Evolutionary conservation across 92 coral and sea anemone genomes (phyloP).

Genomic region (Phenganax stokvisi): DNA sequence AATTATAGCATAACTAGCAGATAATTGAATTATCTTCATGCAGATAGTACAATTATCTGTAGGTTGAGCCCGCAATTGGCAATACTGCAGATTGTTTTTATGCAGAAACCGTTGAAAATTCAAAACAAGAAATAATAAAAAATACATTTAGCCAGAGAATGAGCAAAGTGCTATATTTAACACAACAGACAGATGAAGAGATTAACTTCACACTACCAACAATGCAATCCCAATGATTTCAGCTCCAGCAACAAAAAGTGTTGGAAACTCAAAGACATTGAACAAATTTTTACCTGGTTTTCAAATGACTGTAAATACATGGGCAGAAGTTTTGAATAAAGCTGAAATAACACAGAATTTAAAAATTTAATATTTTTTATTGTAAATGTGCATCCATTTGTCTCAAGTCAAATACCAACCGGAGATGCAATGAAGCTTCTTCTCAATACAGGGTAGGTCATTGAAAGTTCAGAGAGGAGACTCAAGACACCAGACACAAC

Average conservation of each 20-base stretch:
- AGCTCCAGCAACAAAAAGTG: too few species aligned
- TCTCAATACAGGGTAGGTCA: slow-evolving; percentile 7
- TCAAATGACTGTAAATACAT: slow-evolving; percentile 18
- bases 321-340: slow-evolving; percentile 13
- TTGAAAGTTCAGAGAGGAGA: slow-evolving; percentile 9
- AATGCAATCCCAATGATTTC: not conserved
- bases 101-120: too few species aligned
- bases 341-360: not conserved
- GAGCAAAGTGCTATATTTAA: too few species aligned
- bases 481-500: slow-evolving; percentile 11
- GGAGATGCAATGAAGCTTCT: not conserved
- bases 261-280: too few species aligned
- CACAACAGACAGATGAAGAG: not conserved
- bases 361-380: not conserved
- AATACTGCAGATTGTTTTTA: too few species aligned
- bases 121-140: not conserved
- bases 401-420: not conserved
- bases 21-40: too few species aligned
- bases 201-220: not conserved
- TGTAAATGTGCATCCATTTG: not conserved
- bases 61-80: too few species aligned
- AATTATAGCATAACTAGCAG: too few species aligned
- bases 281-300: slow-evolving; percentile 6
- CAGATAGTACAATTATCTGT: too few species aligned
- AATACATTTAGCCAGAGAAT: not conserved